Evolutionary conservation across 2,888 invertebrate species (phyloP).

Genomic region (Pterobdella sp.): DNA sequence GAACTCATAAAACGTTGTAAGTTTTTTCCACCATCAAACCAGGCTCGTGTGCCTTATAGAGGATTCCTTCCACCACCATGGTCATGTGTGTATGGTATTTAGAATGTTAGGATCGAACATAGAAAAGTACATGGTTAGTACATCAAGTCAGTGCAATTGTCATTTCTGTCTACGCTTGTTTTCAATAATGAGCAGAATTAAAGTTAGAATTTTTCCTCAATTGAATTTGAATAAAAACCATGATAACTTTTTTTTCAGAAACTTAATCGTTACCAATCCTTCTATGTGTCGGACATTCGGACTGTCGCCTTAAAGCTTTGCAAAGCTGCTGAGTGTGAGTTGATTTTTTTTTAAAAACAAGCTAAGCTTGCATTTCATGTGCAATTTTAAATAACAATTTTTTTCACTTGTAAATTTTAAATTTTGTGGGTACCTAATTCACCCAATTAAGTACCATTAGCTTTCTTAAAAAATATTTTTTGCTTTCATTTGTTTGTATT

Average conservation of each 20-base stretch:
- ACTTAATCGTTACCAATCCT: too few species aligned
- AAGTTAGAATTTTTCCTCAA: background rate
- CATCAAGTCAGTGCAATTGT: background rate
- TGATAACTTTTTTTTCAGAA: background rate
- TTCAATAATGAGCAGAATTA: background rate
- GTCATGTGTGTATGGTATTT: conserved; percentile 52
- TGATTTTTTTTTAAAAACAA: too few species aligned
- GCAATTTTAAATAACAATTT: background rate
- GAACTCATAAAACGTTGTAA: too few species aligned
- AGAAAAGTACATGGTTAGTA: conserved; percentile 51
- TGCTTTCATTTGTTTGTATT: background rate
- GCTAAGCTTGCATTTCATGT: too few species aligned
- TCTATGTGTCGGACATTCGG: background rate
- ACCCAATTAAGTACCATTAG: background rate
- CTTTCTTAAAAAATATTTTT: background rate
- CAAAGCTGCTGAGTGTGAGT: background rate
- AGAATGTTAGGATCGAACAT: conserved; percentile 52
- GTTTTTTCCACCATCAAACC: too few species aligned
- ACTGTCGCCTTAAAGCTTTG: background rate
- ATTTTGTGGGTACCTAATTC: background rate
- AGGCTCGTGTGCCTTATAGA: too few species aligned
- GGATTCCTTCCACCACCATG: conserved; percentile 53
- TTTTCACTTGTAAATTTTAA: background rate
- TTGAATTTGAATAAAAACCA: background rate
- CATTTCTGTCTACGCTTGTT: too few species aligned